Evolutionary conservation across 2,888 invertebrate genomes (phyloP), one percentile per base, ranked within the genome.

Genomic region (Diploptera punctata): DNA sequence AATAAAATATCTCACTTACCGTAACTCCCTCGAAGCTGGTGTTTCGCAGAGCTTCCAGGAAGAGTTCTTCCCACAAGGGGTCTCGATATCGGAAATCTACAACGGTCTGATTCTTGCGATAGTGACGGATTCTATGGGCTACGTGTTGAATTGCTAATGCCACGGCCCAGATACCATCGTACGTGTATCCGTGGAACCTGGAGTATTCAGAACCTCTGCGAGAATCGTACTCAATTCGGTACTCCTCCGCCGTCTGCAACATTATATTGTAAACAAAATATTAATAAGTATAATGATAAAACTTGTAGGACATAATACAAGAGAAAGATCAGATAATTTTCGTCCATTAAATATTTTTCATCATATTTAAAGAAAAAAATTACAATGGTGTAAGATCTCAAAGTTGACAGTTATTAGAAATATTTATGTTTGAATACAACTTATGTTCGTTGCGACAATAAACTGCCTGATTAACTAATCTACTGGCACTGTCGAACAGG

Each of bases 131-230:
- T 76, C 90, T 86, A 77, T 92, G 91, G 0, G 96, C 92, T 26
- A 97, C 95, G 76, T 92, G 92, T 80, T 98, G 94, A 74, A 99
- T 93, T 0, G 98, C 98, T 74, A 97, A 83, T 0, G 99, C 99
- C 77, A 99, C 95, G 0, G 98, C 95, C 98, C 99, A 99, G 77
- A 99, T 94, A 3, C 97, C 99, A 83, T 99, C 99, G 82, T 99
- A 99, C 10, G 98, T 98, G 83, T 99, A 99, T 1, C 98, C 98
- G 82, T 98, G 98, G 81, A 97, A 98, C 77, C 97, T 89, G 43
- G 97, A 97, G 84, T 95, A 97, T 80, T 96, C 95, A 1, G 84
- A 81, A 1, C 93, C 93, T 76, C 95, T 87, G 75, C 93, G 85
- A 33, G 91, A 88, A 79, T 97, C 91, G 82, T 98, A 98, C 81